Evolutionary conservation across 2,797 vertebrate species (phyloP).

Genomic region (Poeciliopsis paucimaculata): DNA sequence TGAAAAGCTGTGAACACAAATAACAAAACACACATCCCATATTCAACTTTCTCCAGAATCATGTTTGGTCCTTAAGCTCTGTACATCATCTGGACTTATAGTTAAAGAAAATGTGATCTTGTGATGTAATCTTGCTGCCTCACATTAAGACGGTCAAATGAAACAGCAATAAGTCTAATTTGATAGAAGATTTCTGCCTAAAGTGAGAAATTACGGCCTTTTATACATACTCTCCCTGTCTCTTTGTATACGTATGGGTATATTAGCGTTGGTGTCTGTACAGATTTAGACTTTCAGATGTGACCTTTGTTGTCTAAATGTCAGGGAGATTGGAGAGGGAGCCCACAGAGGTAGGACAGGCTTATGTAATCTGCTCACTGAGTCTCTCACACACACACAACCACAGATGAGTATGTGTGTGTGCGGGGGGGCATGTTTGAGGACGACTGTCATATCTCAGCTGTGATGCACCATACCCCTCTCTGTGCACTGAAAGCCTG

Average conservation of each 20-base stretch:
- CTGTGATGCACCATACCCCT: constrained; percentile 59
- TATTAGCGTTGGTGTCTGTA: constrained; percentile 80
- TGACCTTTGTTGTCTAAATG: constrained; percentile 89
- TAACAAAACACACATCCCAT: not conserved
- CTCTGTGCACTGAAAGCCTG: constrained; percentile 66
- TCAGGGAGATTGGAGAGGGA: constrained; percentile 79
- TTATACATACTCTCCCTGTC: constrained; percentile 47
- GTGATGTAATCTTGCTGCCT: not conserved
- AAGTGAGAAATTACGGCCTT: constrained; percentile 44
- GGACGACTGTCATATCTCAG: constrained; percentile 72
- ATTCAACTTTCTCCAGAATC: not conserved
- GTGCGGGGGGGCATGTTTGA: constrained; percentile 72
- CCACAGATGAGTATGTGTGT: too few relatives aligned
- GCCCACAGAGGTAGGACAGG: constrained; percentile 74
- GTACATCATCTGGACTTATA: not conserved
- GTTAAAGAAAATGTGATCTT: not conserved
- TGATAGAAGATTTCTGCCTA: constrained; percentile 32
- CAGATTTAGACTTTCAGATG: constrained; percentile 86
- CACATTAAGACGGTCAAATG: not conserved
- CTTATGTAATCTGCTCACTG: constrained; percentile 78
- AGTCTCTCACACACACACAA: constrained; percentile 49
- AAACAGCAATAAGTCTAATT: constrained; percentile 23
- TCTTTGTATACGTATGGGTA: constrained; percentile 74
- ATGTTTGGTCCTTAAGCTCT: not conserved
- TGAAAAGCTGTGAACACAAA: not conserved